A percentile compares a stretch with the other conserved stretches of the same genome.
These are phyloP conservation scores for Chunga burmeisteri DNA, from an alignment of 2,113 vertebrate species.

Conservation along the genomic window DNA sequence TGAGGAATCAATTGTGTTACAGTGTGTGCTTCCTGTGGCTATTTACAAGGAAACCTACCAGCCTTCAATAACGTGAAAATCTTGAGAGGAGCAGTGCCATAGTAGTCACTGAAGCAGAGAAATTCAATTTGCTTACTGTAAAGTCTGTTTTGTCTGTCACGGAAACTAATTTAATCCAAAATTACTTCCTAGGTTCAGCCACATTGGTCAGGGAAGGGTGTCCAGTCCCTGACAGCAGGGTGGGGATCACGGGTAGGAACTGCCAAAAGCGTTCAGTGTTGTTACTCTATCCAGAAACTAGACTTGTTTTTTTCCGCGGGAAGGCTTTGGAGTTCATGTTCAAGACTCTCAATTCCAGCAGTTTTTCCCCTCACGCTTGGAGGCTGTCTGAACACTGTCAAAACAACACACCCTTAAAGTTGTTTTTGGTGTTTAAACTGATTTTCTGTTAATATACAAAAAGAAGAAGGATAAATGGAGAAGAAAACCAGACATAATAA, in stretches of 20 bases:
- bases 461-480: background rate
- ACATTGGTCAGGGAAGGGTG: constrained; percentile 29
- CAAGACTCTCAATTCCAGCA: background rate
- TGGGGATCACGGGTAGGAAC: background rate
- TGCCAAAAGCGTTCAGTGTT: constrained; percentile 1
- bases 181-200: constrained; percentile 69
- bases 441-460: background rate
- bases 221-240: background rate
- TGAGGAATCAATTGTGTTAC: background rate
- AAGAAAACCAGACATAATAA: background rate
- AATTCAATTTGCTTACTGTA: constrained; percentile 79
- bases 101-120: constrained; percentile 73
- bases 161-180: constrained; percentile 75
- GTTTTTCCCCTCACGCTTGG: background rate
- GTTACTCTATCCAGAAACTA: background rate
- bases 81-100: constrained; percentile 44
- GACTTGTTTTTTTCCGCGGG: background rate
- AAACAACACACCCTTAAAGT: background rate
- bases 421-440: background rate
- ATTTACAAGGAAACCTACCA: constrained; percentile 68
- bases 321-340: background rate
- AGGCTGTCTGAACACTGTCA: background rate
- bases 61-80: constrained; percentile 69
- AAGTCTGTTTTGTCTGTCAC: constrained; percentile 73
- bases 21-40: background rate